Percentiles rank a stretch among this genome's conserved stretches.
Evolutionary conservation across 2,888 invertebrate genomes (phyloP).

Genomic region (Tetranychus piercei): DNA sequence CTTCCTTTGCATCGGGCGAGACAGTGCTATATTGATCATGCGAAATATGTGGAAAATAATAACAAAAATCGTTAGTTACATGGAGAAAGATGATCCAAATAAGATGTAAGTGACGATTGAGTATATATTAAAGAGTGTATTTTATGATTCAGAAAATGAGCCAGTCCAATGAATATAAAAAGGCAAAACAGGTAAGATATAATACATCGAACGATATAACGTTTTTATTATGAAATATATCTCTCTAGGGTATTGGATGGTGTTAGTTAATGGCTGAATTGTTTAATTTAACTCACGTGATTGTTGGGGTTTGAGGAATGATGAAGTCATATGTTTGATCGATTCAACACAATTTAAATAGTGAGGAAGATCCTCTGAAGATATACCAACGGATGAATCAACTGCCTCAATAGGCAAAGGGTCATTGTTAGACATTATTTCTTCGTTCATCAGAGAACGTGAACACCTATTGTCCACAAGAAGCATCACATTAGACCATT

Average conservation of each 20-base stretch:
- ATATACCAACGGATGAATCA: neutral
- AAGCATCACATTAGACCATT: neutral
- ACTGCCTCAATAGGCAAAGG: neutral
- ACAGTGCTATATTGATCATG: conserved; percentile 36
- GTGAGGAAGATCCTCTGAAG: conserved; percentile 3
- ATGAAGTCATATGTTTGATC: conserved; percentile 68
- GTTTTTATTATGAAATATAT: no score
- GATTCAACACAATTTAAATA: conserved; percentile 36
- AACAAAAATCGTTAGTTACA: neutral
- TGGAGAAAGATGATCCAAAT: neutral
- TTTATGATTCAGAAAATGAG: no score
- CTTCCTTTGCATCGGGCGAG: conserved; percentile 87
- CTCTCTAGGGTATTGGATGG: no score
- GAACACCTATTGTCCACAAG: neutral
- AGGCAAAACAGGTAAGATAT: no score
- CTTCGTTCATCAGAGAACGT: neutral
- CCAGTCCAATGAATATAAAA: no score
- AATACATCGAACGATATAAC: no score
- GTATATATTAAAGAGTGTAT: neutral
- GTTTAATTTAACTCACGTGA: conserved; percentile 32
- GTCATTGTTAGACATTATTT: neutral
- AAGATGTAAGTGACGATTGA: conserved; percentile 4
- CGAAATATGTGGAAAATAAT: neutral
- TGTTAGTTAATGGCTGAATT: neutral
- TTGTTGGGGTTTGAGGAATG: conserved; percentile 63